Percentiles rank a stretch among this genome's conserved stretches.
Conservation (phyloP, 2,113 vertebrate species). For the Cynopterus brachyotis region DNA sequence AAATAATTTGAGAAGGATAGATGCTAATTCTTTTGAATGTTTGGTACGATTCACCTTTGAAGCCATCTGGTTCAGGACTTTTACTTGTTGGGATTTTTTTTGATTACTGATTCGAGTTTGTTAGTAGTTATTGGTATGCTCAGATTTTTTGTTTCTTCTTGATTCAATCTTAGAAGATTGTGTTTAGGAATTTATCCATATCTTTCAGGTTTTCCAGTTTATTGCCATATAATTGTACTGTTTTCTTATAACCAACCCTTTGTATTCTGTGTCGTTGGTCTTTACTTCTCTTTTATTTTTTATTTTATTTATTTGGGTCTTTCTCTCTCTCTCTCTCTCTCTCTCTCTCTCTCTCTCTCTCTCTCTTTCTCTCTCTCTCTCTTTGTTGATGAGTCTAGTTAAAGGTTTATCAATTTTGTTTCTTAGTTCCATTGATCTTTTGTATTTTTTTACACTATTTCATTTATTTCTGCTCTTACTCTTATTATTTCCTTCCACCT, state of each 20-base stretch:
- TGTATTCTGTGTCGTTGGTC: neutral
- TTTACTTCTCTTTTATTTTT: neutral
- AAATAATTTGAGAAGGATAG: neutral
- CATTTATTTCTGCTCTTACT: neutral
- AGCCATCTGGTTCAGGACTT: too few species aligned
- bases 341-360: neutral
- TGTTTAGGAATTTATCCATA: neutral
- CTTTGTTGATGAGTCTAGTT: neutral
- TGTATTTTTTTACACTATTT: neutral
- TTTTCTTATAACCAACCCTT: neutral
- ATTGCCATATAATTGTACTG: neutral
- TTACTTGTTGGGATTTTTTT: too few species aligned
- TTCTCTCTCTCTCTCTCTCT: neutral
- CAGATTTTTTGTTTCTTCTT: too few species aligned
- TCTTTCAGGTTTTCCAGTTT: neutral
- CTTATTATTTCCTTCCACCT: neutral
- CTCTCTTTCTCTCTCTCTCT: neutral
- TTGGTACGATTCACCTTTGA: too few species aligned
- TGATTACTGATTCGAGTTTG: too few species aligned
- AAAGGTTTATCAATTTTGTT: neutral
- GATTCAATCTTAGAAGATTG: neutral
- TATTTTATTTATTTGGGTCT: neutral
- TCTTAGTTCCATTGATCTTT: neutral
- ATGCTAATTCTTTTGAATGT: neutral
- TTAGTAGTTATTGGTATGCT: too few species aligned